Evolutionary conservation across 2,888 invertebrate genomes (phyloP), one percentile per base, ranked within the genome.

Genomic region (Pyralis farinalis): DNA sequence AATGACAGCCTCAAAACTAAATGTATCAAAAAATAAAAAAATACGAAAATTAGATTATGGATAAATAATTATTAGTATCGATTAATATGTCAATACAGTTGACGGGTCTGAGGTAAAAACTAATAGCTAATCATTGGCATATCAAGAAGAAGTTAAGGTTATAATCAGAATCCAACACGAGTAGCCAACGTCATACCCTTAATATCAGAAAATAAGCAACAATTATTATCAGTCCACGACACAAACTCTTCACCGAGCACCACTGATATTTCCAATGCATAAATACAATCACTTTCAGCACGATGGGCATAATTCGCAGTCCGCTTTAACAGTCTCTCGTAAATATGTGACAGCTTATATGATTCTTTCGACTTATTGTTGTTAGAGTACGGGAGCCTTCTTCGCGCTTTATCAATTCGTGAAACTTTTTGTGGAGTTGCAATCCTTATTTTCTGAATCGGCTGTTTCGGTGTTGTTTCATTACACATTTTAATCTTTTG

Each of bases 261-360:
- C 1, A 90, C 85, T 1, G 92, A 89, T 49, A 93, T 90, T 51
- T 91, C 89, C 22, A 94, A 67, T 8, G 94, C 75, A 71, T 91
- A 88, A 0, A 90, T 51, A 9, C 93, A 93, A 71, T 95, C 95
- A 31, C 79, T 90, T 61, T 95, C 95, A 1, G 95, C 94, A 32
- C 86, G 80, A 62, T 95, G 95, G 1, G 90, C 80, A 43, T 83
- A 67, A 1, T 60, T 36, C 0, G 91, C 75, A 0, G 71, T 54
- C 8, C 71, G 71, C 0, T 80, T 78, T 10, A 92, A 77, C 7
- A 92, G 63, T 36, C 92, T 81, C 42, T 90, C 71, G 62, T 91
- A 93, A 10, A 94, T 69, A 37, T 90, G 75, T 1, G 49, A 58
- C 6, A 95, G 67, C 66, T 90, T 91, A 58, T 91, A 94, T 2